A percentile compares a stretch with the other conserved stretches of the same genome.
Conservation (phyloP, 1,140 invertebrate genomes). For the Ruditapes philippinarum region DNA sequence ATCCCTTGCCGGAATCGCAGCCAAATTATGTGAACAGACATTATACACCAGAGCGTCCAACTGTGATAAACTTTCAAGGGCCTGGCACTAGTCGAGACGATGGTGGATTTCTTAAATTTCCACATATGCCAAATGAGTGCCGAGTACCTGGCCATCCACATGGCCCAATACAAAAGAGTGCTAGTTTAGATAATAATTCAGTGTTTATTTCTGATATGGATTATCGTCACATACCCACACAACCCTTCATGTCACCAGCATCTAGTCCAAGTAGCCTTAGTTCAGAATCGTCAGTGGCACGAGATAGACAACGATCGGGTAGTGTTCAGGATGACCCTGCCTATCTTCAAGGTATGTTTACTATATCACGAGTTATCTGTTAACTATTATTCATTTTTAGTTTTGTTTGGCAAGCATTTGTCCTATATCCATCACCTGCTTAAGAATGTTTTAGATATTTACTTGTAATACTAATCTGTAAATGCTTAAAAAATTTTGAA, state of each 20-base stretch:
- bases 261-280: slow-evolving; percentile 64
- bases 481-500: too few relatives aligned
- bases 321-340: slow-evolving; percentile 61
- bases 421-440: too few relatives aligned
- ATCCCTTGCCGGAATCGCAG: slow-evolving; percentile 12
- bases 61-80: slow-evolving; percentile 65
- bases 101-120: slow-evolving; percentile 59
- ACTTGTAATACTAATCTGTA: not conserved
- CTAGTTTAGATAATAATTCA: slow-evolving; percentile 30
- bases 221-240: not conserved
- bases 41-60: slow-evolving; percentile 49
- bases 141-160: slow-evolving; percentile 61
- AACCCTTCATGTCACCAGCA: slow-evolving; percentile 53
- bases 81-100: slow-evolving; percentile 32
- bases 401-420: too few relatives aligned
- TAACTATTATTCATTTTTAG: too few relatives aligned
- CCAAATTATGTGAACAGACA: slow-evolving; percentile 27
- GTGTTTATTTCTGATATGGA: slow-evolving; percentile 60
- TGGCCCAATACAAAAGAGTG: slow-evolving; percentile 40
- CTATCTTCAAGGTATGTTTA: slow-evolving; percentile 60
- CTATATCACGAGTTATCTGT: too few relatives aligned
- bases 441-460: not conserved
- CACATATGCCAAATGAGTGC: slow-evolving; percentile 59
- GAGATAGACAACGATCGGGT: slow-evolving; percentile 28
- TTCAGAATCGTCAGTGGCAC: slow-evolving; percentile 52